phyloP scores from a whole-genome alignment of 2,888 invertebrate genomes.

The Amphiduros pacificus region DNA sequence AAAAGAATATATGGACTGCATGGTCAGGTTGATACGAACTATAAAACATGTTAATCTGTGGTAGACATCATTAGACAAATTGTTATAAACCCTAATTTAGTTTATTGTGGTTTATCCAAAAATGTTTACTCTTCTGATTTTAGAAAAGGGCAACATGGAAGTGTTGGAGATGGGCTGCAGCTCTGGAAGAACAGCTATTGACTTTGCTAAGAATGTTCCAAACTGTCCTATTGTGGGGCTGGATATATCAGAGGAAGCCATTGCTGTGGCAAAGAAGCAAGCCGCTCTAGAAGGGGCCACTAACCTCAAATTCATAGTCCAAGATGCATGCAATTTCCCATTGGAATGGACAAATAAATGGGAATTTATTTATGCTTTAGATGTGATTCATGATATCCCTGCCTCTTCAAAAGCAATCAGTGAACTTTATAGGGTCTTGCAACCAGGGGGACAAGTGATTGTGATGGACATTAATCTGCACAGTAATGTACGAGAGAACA shows the following conservation, averaged over 20 bases:
- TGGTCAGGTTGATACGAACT: no score
- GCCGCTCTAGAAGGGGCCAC: background rate
- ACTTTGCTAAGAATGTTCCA: conserved; percentile 6
- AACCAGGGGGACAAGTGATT: conserved; percentile 1
- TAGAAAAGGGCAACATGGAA: background rate
- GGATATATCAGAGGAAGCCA: conserved; percentile 10
- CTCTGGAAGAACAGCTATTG: background rate
- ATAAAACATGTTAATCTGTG: no score
- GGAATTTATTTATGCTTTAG: conserved; percentile 1
- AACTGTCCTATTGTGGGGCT: background rate
- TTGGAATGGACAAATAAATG: background rate
- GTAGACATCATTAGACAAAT: no score
- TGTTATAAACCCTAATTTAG: no score
- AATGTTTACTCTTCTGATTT: no score
- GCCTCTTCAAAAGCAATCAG: background rate
- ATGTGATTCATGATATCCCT: conserved; percentile 7
- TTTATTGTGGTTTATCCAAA: no score
- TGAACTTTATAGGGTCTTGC: background rate
- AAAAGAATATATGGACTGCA: no score
- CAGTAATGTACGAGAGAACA: background rate
- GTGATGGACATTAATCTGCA: conserved; percentile 5
- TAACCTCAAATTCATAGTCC: background rate
- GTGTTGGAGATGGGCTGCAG: conserved; percentile 11
- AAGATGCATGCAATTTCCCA: conserved; percentile 4
- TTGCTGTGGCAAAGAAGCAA: background rate